These are phyloP conservation scores for Tinea pellionella DNA, from an alignment of 2,888 invertebrate genomes.

Conservation along the genomic window DNA sequence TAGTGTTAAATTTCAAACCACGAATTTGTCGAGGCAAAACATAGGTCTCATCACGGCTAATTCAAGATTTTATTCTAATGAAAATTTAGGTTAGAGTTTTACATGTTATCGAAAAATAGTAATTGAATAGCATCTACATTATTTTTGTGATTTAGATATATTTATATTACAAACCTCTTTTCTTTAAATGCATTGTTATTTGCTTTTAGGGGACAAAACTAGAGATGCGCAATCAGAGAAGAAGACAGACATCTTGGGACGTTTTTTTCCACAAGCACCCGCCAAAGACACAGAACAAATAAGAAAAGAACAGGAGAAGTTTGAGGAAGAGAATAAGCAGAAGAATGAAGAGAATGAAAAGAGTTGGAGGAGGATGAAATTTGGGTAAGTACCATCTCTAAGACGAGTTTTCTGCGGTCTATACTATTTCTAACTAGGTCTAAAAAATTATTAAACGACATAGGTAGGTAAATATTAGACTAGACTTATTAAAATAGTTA, in stretches of 20 bases:
- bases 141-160: not conserved
- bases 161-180: not conserved
- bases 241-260: constrained; percentile 61
- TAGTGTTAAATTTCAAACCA: constrained; percentile 34
- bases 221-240: constrained; percentile 32
- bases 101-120: not conserved
- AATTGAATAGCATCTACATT: not conserved
- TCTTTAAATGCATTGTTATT: not conserved
- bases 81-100: constrained; percentile 52
- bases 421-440: not conserved
- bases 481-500: too few species aligned
- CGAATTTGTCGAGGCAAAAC: constrained; percentile 40
- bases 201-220: not conserved
- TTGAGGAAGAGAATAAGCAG: constrained; percentile 66
- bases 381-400: constrained; percentile 63
- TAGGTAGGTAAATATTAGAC: too few species aligned
- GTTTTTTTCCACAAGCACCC: constrained; percentile 69
- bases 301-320: constrained; percentile 64
- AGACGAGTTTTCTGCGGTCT: not conserved
- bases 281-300: constrained; percentile 52
- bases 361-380: constrained; percentile 79
- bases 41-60: constrained; percentile 39
- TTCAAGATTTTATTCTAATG: constrained; percentile 45
- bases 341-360: constrained; percentile 73
- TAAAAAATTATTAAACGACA: not conserved